Evolutionary conservation across 2,888 invertebrate species (phyloP).

Genomic region (Drosophila kuntzei): DNA sequence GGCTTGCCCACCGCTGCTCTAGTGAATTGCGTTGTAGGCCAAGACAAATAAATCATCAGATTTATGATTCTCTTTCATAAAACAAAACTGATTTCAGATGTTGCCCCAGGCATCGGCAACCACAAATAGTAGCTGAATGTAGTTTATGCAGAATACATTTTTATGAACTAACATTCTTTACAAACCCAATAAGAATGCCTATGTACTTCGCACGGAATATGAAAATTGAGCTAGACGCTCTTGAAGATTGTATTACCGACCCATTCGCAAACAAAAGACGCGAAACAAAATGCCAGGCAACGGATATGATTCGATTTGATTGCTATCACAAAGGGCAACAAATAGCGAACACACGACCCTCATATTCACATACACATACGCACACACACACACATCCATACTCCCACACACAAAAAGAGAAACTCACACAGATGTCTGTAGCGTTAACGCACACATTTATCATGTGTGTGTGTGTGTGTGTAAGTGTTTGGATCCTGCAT

Average conservation of each 20-base stretch:
- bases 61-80: not conserved
- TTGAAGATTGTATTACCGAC: constrained; percentile 55
- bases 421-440: not conserved
- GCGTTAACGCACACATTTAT: constrained; percentile 9
- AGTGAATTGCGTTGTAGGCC: not conserved
- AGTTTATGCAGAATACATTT: not conserved
- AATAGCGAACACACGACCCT: constrained; percentile 46
- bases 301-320: constrained; percentile 77
- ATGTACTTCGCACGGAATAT: constrained; percentile 6
- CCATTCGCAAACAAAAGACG: constrained; percentile 15
- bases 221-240: constrained; percentile 27
- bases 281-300: constrained; percentile 43
- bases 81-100: not conserved
- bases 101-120: not conserved
- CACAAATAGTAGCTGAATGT: not conserved
- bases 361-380: constrained; percentile 10
- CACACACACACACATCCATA: constrained; percentile 10
- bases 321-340: constrained; percentile 75
- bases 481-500: constrained; percentile 14
- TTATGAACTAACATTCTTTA: not conserved
- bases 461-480: constrained; percentile 5
- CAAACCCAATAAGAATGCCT: not conserved
- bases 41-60: not conserved
- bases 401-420: too few species aligned
- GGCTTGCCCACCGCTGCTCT: too few species aligned